A percentile compares a stretch with the other conserved stretches of the same genome.
Evolutionary conservation across 2,888 invertebrate species (phyloP).

Genomic region (Pachydiplax longipennis): DNA sequence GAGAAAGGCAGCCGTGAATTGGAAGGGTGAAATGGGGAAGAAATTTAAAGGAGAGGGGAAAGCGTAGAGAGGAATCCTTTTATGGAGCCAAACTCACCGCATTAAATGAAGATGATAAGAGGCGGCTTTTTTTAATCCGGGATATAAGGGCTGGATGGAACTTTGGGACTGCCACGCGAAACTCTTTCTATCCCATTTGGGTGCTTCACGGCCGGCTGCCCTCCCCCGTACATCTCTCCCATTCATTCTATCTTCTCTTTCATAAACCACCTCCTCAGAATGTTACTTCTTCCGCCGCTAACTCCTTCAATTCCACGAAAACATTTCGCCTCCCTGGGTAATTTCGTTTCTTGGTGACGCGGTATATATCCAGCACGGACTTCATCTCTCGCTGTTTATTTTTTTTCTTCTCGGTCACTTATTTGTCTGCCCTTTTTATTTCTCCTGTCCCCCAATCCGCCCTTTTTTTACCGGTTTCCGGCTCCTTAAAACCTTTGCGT

Average conservation of each 20-base stretch:
- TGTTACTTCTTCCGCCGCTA: neutral
- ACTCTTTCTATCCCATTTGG: slow-evolving; percentile 1
- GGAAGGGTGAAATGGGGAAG: neutral
- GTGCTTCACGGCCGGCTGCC: slow-evolving; percentile 9
- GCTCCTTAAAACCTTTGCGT: too few relatives aligned
- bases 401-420: neutral
- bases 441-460: neutral
- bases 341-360: neutral
- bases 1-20: neutral
- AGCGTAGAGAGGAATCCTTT: neutral
- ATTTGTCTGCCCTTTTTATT: neutral
- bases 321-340: neutral
- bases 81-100: slow-evolving; percentile 22
- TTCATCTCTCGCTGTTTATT: neutral
- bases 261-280: neutral
- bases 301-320: neutral
- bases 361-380: neutral
- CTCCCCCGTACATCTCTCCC: neutral
- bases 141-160: slow-evolving; percentile 12
- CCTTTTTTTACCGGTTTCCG: neutral
- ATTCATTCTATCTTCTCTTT: neutral
- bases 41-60: neutral
- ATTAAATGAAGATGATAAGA: slow-evolving; percentile 41
- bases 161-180: neutral
- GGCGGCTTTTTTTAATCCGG: slow-evolving; percentile 31